phyloP scores from a whole-genome alignment of 1,140 invertebrate species.

The Oppia nitens region DNA sequence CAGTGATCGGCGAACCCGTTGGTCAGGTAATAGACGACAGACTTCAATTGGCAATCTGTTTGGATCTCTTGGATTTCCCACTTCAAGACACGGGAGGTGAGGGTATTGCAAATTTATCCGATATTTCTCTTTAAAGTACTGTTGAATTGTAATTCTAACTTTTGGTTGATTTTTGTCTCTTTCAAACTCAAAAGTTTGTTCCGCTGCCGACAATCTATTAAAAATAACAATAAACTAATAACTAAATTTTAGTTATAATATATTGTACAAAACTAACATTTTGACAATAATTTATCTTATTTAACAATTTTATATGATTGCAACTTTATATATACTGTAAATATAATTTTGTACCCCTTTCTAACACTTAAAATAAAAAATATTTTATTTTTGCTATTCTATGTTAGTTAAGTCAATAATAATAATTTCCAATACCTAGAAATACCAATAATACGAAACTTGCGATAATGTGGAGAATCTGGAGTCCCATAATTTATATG shows the following conservation, averaged over 20 bases:
- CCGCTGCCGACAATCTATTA: background rate
- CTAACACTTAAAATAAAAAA: no score
- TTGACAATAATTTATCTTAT: no score
- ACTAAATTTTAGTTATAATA: no score
- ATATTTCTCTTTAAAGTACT: constrained; percentile 1
- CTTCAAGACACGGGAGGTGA: background rate
- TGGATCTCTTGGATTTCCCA: background rate
- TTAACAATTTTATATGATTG: no score
- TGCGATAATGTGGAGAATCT: background rate
- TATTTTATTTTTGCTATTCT: no score
- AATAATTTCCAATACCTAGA: background rate
- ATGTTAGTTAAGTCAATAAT: no score
- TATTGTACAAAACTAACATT: no score
- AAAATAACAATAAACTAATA: background rate
- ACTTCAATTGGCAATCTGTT: constrained; percentile 11
- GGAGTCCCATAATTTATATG: background rate
- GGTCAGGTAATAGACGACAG: constrained; percentile 5
- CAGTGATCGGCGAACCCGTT: background rate
- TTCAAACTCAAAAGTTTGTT: background rate
- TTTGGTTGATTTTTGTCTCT: background rate
- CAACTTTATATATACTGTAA: no score
- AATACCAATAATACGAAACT: background rate
- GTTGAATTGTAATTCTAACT: background rate
- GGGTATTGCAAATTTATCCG: background rate
- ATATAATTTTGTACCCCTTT: no score